phyloP scores from a whole-genome alignment of 2,113 vertebrate genomes.

The Dicaeum eximium region DNA sequence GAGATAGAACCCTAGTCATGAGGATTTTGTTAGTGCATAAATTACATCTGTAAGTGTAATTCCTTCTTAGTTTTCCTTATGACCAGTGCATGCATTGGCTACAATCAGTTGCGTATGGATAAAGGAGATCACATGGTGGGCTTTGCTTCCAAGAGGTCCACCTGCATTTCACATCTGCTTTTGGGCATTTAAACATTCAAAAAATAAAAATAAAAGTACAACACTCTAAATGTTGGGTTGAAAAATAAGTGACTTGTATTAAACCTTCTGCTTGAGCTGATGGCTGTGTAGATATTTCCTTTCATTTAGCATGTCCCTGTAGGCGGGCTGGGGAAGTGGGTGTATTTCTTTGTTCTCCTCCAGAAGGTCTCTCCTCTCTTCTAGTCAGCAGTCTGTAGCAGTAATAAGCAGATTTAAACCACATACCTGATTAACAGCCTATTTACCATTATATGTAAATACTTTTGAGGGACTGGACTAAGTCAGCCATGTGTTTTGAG shows the following conservation, averaged over 20 bases:
- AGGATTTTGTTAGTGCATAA: neutral
- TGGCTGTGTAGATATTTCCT: neutral
- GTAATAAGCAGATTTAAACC: neutral
- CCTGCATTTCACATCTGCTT: neutral
- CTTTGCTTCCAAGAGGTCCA: neutral
- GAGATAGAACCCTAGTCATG: neutral
- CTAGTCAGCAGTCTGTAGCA: neutral
- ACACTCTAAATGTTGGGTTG: neutral
- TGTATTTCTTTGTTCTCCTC: neutral
- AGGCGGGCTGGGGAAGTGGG: neutral
- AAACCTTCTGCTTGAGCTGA: neutral
- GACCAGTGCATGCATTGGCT: neutral
- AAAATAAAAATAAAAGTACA: neutral
- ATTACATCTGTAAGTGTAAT: neutral
- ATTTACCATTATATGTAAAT: neutral
- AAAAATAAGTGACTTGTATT: neutral
- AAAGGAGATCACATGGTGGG: neutral
- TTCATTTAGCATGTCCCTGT: neutral
- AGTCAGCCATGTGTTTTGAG: neutral
- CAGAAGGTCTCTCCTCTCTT: neutral
- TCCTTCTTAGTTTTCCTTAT: neutral
- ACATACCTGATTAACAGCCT: neutral
- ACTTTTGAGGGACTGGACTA: neutral
- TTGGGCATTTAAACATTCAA: neutral
- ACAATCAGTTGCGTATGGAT: neutral